Evolutionary conservation across 2,113 vertebrate species (phyloP).

Genomic region (Platysteira castanea): DNA sequence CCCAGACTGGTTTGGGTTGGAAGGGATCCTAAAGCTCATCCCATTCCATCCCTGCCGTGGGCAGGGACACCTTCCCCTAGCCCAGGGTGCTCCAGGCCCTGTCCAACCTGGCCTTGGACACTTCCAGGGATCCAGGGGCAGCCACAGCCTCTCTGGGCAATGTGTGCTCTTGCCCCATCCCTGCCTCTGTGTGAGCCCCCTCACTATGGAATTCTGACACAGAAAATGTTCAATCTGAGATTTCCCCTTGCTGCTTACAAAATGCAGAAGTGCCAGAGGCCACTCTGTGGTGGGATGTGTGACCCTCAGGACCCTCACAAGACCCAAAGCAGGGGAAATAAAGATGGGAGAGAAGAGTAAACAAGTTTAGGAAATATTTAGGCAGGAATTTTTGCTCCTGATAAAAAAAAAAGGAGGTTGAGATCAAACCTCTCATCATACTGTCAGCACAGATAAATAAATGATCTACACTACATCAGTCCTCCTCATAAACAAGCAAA

Average conservation of each 20-base stretch:
- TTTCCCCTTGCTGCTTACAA: neutral
- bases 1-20: too few species aligned
- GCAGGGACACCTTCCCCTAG: neutral
- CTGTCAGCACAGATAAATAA: neutral
- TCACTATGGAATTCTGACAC: neutral
- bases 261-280: neutral
- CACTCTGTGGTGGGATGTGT: too few species aligned
- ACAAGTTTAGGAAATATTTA: neutral
- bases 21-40: neutral
- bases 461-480: neutral
- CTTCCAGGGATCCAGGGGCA: neutral
- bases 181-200: neutral
- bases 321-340: neutral
- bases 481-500: neutral
- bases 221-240: neutral
- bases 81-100: neutral
- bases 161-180: neutral
- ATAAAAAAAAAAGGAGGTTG: neutral
- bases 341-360: neutral
- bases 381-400: neutral
- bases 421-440: neutral
- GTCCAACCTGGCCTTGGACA: accelerated
- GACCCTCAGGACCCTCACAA: neutral
- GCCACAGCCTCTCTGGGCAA: neutral
- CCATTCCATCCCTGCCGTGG: accelerated